Percentiles rank a stretch among this genome's conserved stretches.
These are phyloP conservation scores for Pionites leucogaster DNA, from an alignment of 2,113 vertebrate genomes.

Conservation along the genomic window DNA sequence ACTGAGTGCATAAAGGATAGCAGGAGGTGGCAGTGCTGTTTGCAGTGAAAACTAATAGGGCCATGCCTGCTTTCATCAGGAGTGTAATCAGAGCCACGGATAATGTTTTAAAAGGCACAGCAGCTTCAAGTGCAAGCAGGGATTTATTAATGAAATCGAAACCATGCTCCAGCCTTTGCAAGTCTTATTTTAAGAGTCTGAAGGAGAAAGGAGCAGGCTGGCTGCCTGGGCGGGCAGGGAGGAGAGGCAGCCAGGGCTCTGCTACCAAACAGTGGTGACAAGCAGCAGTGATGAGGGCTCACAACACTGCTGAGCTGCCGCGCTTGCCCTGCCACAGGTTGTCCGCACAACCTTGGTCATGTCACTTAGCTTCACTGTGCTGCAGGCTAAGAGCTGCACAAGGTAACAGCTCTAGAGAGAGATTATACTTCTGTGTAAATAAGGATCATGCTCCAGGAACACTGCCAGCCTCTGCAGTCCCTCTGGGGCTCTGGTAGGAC, in stretches of 20 bases:
- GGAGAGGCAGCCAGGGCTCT: neutral
- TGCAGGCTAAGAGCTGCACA: neutral
- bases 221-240: neutral
- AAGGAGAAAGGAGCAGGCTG: neutral
- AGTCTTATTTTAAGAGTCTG: slow-evolving; percentile 63
- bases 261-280: neutral
- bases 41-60: slow-evolving; percentile 64
- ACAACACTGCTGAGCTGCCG: rapidly evolving
- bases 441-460: neutral
- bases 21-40: slow-evolving; percentile 26
- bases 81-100: slow-evolving; percentile 57
- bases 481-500: neutral
- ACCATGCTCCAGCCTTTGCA: slow-evolving; percentile 18
- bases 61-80: slow-evolving; percentile 63
- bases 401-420: neutral
- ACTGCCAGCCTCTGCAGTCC: neutral
- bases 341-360: neutral
- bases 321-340: neutral
- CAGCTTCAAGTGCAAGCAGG: slow-evolving; percentile 57
- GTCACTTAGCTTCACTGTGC: neutral
- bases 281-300: neutral
- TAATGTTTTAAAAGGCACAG: slow-evolving; percentile 66
- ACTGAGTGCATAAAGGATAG: neutral
- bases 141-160: slow-evolving; percentile 69
- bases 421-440: neutral